Conservation (phyloP, 2,113 vertebrate species). For the Arizona elegans region DNA sequence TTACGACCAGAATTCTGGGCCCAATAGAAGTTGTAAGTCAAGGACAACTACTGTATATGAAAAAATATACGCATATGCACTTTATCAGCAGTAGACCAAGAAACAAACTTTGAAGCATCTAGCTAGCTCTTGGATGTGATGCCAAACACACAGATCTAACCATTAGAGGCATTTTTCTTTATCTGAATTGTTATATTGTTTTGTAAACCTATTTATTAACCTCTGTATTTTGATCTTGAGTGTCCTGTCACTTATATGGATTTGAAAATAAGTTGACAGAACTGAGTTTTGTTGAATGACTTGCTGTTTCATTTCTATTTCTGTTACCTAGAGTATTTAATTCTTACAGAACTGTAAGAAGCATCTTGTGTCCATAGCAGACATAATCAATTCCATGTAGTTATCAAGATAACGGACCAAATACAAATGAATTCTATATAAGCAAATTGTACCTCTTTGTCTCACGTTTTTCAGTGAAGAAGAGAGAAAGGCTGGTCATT, state of each 20-base stretch:
- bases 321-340: neutral
- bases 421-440: neutral
- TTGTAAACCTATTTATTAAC: conserved; percentile 10
- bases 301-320: neutral
- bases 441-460: neutral
- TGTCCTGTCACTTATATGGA: conserved; percentile 40
- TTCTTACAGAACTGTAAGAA: neutral
- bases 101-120: neutral
- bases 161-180: neutral
- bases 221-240: neutral
- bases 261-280: conserved; percentile 18
- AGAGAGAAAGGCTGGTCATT: neutral
- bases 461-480: neutral
- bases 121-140: neutral
- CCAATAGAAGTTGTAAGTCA: too few relatives aligned
- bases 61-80: neutral
- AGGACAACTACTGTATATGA: neutral
- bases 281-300: neutral
- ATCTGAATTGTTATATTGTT: neutral
- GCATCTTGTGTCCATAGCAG: neutral
- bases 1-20: too few relatives aligned
- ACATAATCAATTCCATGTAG: neutral
- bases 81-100: neutral
- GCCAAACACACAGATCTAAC: neutral
- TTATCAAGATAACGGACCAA: neutral